Conservation (phyloP, 2,888 invertebrate genomes). For the Pyrrhosoma nymphula region DNA sequence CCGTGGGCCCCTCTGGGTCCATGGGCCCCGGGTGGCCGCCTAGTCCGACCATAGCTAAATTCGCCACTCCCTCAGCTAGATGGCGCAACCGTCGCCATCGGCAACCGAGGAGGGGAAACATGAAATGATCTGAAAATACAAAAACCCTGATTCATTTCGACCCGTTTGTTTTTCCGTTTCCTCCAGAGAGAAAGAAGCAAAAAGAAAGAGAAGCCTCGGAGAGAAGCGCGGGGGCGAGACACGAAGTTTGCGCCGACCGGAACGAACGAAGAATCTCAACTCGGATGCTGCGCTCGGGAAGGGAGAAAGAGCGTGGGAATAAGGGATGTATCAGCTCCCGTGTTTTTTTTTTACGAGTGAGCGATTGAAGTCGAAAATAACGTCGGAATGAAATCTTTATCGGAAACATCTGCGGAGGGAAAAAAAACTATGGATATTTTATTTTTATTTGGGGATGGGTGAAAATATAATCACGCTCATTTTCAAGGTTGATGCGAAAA, state of each 20-base stretch:
- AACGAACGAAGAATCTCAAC: not conserved
- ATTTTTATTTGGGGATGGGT: not conserved
- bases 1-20: too few relatives aligned
- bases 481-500: not conserved
- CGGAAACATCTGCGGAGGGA: not conserved
- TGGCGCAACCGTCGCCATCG: too few relatives aligned
- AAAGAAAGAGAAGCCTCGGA: not conserved
- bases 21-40: too few relatives aligned
- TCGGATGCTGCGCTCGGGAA: not conserved
- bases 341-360: conserved; percentile 2
- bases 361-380: not conserved
- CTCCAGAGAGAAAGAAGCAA: not conserved
- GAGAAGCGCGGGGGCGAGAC: not conserved
- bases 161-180: not conserved
- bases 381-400: not conserved
- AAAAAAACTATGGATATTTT: too few relatives aligned
- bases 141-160: not conserved
- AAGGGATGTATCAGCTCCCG: not conserved
- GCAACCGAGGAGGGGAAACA: not conserved
- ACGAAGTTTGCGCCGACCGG: not conserved
- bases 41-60: too few relatives aligned
- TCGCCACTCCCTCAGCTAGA: too few relatives aligned
- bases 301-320: not conserved
- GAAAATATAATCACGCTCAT: not conserved
- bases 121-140: not conserved